phyloP scores from a whole-genome alignment of 2,797 vertebrate species.

The Tympanoctomys barrerae region DNA sequence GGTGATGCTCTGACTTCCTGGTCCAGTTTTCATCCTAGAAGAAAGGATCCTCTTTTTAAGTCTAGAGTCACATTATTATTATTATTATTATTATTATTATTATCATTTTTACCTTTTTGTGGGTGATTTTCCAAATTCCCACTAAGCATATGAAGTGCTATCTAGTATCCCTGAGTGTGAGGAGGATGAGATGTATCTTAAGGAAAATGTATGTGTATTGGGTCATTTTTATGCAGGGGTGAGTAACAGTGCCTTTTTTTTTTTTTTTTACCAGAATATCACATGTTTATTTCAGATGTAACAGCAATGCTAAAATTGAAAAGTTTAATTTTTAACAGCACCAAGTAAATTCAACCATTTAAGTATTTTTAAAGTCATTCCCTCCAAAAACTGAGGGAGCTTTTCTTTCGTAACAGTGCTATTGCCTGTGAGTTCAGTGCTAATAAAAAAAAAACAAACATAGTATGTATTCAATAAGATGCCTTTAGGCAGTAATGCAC shows the following conservation, averaged over 20 bases:
- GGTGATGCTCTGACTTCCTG: background rate
- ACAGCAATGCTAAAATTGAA: too few relatives aligned
- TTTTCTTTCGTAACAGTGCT: background rate
- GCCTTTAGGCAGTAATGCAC: slow-evolving; percentile 5
- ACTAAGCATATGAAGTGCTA: background rate
- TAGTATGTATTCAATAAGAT: background rate
- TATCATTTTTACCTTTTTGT: background rate
- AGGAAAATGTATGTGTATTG: background rate
- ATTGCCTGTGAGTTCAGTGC: background rate
- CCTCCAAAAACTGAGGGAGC: too few relatives aligned
- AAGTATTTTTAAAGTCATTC: too few relatives aligned
- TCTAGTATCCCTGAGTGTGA: background rate
- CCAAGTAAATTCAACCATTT: too few relatives aligned
- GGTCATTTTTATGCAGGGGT: background rate
- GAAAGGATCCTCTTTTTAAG: background rate
- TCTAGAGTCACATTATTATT: background rate
- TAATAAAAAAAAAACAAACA: background rate
- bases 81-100: too few relatives aligned
- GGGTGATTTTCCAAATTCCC: background rate
- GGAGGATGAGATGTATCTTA: background rate
- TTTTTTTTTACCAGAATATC: too few relatives aligned
- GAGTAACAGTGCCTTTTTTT: too few relatives aligned
- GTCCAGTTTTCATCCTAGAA: background rate
- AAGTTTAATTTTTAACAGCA: too few relatives aligned
- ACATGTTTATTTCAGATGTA: too few relatives aligned